phyloP scores from a whole-genome alignment of 2,113 vertebrate genomes.

The Menura novaehollandiae region DNA sequence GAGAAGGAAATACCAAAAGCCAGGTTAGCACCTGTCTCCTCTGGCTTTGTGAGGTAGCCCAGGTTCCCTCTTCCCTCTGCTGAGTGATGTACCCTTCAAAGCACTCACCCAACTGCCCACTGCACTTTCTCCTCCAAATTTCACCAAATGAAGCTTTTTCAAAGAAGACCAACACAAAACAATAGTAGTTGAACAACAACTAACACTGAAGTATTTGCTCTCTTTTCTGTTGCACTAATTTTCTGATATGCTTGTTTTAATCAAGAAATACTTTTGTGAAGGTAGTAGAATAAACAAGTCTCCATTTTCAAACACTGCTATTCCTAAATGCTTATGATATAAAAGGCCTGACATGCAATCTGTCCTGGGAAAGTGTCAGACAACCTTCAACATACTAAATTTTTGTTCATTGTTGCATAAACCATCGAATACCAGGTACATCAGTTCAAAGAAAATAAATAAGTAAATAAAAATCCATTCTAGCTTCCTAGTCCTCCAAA shows the following conservation, averaged over 20 bases:
- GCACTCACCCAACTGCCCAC: background rate
- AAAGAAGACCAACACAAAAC: background rate
- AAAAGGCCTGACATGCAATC: background rate
- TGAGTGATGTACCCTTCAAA: background rate
- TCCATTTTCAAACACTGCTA: background rate
- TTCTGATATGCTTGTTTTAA: background rate
- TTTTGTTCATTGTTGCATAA: background rate
- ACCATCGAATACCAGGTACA: background rate
- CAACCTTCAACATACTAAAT: background rate
- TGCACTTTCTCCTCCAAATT: background rate
- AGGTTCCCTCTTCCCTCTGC: background rate
- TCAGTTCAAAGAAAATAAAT: background rate
- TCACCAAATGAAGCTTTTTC: background rate
- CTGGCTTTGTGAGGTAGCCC: background rate
- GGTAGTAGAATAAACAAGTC: background rate
- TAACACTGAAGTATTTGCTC: background rate
- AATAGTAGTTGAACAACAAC: background rate
- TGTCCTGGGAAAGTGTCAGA: background rate
- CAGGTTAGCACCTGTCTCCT: background rate
- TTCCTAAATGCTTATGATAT: background rate
- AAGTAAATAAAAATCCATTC: background rate
- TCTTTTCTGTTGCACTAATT: background rate
- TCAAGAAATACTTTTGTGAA: background rate
- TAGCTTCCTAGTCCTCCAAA: background rate
- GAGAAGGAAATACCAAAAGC: background rate